A percentile compares a stretch with the other conserved stretches of the same genome.
phyloP scores from a whole-genome alignment of 2,113 vertebrate species.

The Crotalus viridis region DNA sequence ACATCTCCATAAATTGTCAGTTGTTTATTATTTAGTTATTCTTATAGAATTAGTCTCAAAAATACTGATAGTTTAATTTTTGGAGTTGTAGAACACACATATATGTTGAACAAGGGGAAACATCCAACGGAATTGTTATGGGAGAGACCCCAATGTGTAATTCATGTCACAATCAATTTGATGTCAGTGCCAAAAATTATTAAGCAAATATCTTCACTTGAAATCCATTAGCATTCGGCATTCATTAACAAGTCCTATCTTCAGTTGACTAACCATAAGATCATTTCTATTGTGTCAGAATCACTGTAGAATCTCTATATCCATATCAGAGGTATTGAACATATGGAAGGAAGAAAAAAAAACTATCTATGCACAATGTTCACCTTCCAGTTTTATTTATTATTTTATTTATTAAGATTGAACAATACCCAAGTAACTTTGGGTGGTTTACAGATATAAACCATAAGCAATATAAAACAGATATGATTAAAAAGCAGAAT shows the following conservation, averaged over 20 bases:
- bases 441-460: not conserved
- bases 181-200: not conserved
- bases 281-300: not conserved
- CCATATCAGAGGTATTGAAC: not conserved
- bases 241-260: not conserved
- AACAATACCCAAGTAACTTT: not conserved
- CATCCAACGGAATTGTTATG: not conserved
- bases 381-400: not conserved
- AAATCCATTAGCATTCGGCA: not conserved
- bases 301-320: not conserved
- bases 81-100: not conserved
- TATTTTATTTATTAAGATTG: not conserved
- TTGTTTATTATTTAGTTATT: not conserved
- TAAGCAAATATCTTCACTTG: not conserved
- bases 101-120: not conserved
- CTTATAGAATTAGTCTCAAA: not conserved
- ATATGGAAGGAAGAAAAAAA: not conserved
- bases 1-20: not conserved
- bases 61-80: not conserved
- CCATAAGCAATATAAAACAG: not conserved
- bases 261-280: not conserved
- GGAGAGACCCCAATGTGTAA: not conserved
- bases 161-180: not conserved
- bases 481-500: not conserved
- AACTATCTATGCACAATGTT: not conserved